Base-by-base conservation (phyloP, 2,888 invertebrate species). In the Meghimatium bilineatum region DNA sequence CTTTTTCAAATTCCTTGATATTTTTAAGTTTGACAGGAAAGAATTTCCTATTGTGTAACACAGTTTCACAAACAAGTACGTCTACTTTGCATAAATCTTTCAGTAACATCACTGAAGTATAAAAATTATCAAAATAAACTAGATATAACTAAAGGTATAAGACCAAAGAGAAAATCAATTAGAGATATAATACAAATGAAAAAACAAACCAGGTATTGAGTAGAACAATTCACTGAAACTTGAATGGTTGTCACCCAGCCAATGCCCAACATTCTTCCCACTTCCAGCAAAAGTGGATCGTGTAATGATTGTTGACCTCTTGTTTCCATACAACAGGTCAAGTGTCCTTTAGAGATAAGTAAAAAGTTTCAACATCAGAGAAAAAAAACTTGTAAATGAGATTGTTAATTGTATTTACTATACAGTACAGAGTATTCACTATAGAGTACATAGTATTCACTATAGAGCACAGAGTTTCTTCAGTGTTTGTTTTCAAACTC, bases 261-360 rank as follows among this genome's bases (percentile, higher is more conserved):
- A 93, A 80, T 92, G 93, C 20, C 92, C 93, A 26, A 89, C 88
- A 85, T 90, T 87, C 56, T 89, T 87, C 5, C 93, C 93, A 83
- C 90, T 90, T 8, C 92, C 91, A 1, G 92, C 90, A 85, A 90
- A 93, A 3, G 92, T 91, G 29, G 93, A 93, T 56, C 93, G 85
- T 6, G 90, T 93, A 96, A 96, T 81, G 96, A 96, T 92, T 23
- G 93, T 90, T 69, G 94, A 92, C 80, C 94, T 89, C 89, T 93
- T 92, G 29, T 69, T 71, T 26, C 36, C 60, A 36, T 77, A 77
- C 63, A 77, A 32, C 26, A 63, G 56, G 60, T 77, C 60, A n/a
- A 77, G 63, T 14, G 63, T 63, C 38, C 76, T 77, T 38, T 74
- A 17, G 32, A 49, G 29, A 44, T 12, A 5, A 44, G 12, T 44